A percentile compares a stretch with the other conserved stretches of the same genome.
These are phyloP conservation scores for Philotrypesis tridentata DNA, from an alignment of 1,140 invertebrate genomes.

Conservation along the genomic window DNA sequence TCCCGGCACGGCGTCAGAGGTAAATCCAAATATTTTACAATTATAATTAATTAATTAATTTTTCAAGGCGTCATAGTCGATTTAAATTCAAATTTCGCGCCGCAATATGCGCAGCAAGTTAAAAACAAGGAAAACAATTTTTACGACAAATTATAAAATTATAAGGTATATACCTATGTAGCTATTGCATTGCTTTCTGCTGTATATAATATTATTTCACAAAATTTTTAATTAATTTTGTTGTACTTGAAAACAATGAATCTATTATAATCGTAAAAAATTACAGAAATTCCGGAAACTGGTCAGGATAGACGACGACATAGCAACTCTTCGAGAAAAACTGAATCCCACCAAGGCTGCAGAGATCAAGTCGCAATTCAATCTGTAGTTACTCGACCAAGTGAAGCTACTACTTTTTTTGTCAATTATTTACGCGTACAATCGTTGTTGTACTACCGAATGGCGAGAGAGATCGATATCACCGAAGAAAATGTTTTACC, in stretches of 20 bases:
- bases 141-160: no score
- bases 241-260: no score
- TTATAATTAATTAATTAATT: background rate
- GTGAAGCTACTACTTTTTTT: background rate
- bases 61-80: no score
- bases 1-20: slow-evolving; percentile 74
- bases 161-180: no score
- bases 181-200: no score
- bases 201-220: no score
- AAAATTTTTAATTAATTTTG: no score
- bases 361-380: slow-evolving; percentile 56
- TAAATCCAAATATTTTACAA: slow-evolving; percentile 59
- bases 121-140: no score
- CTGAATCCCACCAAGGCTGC: slow-evolving; percentile 71
- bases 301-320: slow-evolving; percentile 85
- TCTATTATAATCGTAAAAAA: background rate
- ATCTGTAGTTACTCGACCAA: slow-evolving; percentile 53
- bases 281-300: slow-evolving; percentile 84
- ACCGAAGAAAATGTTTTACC: background rate
- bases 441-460: slow-evolving; percentile 28
- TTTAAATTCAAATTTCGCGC: no score
- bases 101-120: no score
- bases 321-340: slow-evolving; percentile 81
- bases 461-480: slow-evolving; percentile 21
- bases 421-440: slow-evolving; percentile 3